Evolutionary conservation across 2,797 vertebrate genomes (phyloP).

Genomic region (Enteromius mattozi): DNA sequence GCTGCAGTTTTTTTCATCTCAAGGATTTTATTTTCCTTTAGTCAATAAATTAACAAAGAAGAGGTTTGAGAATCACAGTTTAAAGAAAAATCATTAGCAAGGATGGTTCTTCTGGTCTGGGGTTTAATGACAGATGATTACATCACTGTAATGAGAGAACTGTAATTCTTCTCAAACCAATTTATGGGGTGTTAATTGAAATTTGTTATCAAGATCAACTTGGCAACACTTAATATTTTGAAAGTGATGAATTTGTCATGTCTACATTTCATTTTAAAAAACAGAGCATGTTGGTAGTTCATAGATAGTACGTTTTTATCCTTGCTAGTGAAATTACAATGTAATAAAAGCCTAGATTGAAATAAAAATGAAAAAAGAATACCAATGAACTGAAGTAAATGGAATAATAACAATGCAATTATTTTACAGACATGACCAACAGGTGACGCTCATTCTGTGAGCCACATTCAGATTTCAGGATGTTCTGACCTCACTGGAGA

Average conservation of each 20-base stretch:
- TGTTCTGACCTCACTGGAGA: neutral
- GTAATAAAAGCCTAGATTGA: conserved; percentile 45
- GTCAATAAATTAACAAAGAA: neutral
- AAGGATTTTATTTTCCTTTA: neutral
- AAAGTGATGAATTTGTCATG: conserved; percentile 66
- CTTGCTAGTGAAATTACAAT: conserved; percentile 49
- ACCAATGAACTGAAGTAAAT: neutral
- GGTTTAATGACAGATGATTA: conserved; percentile 53
- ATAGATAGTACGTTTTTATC: conserved; percentile 51
- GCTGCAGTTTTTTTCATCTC: conserved; percentile 13
- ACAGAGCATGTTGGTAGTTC: conserved; percentile 17
- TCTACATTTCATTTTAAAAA: conserved; percentile 67
- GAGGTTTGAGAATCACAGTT: neutral
- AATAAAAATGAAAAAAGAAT: conserved; percentile 42
- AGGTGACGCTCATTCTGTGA: neutral
- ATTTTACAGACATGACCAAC: neutral
- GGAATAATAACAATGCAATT: neutral
- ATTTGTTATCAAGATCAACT: conserved; percentile 80
- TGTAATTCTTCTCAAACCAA: conserved; percentile 70
- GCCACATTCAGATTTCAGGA: neutral
- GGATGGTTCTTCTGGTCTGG: conserved; percentile 12
- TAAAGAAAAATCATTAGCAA: neutral
- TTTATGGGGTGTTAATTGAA: conserved; percentile 77
- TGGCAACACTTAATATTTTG: conserved; percentile 76
- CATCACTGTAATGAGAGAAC: conserved; percentile 68